Evolutionary conservation across 53 echinoderm and acorn worm genomes (phyloP), one percentile per base, ranked within the genome.

Genomic region (Zoroaster sp.): DNA sequence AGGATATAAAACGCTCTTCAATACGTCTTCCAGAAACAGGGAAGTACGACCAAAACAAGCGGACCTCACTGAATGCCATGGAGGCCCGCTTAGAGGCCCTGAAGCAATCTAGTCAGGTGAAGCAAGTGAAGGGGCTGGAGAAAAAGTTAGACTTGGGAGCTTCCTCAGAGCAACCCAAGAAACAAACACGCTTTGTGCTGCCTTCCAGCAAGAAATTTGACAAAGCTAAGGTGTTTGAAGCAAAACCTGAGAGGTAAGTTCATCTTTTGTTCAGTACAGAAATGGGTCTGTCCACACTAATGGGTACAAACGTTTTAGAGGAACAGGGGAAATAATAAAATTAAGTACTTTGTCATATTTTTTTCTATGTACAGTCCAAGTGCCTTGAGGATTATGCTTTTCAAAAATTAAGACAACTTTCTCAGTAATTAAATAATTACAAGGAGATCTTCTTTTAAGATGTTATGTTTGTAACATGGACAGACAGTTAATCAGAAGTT

Each of bases 131-230:
- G 38, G 85, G 85, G 20, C 25, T 85, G 71, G 85, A 85, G 0
- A 85, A 71, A 49, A 72, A 73, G n/a, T n/a, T n/a, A 43, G 78
- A 81, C 12, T 51, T 38, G 7, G 82, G 81, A 21, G 54, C 82
- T 17, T 53, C 73, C 37, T 80, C 21, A 65, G 77, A 54, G 30
- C 72, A 72, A 39, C 72, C 66, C 0, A 89, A 63, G 65, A 89
- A 77, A 15, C 78, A 78, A n/a, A 69, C 90, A 2, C 72, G 82
- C 2, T 89, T 89, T 33, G 90, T 89, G 2, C 45, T 89, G 18
- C 90, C 90, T 0, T 89, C 90, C 40, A 89, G 90, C 32, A 81
- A 70, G 74, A 89, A 89, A 80, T 81, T 89, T 89, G 90, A 89
- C 13, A 89, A 89, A 79, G 17, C 70, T 12, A 35, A 15, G 38